Evolutionary conservation across 2,888 invertebrate species (phyloP).

Genomic region (Callosobruchus maculatus): DNA sequence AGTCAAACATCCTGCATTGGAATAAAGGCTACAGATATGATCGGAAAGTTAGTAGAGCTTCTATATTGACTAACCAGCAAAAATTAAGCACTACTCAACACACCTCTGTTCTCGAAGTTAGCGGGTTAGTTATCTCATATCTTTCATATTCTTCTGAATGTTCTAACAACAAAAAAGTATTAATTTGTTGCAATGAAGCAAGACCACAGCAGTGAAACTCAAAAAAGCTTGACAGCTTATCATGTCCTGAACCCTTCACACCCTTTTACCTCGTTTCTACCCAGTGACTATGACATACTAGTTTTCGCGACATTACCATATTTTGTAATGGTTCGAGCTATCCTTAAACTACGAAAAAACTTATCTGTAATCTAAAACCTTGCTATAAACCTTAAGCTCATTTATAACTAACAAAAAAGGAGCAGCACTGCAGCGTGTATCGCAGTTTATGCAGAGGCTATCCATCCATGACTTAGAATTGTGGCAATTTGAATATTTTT

Average conservation of each 20-base stretch:
- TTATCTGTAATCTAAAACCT: neutral
- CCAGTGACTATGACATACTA: neutral
- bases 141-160: too few relatives aligned
- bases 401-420: neutral
- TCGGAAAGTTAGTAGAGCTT: too few relatives aligned
- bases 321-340: neutral
- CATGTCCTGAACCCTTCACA: neutral
- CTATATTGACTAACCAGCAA: too few relatives aligned
- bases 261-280: neutral
- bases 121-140: too few relatives aligned
- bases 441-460: neutral
- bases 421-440: neutral
- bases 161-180: too few relatives aligned
- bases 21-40: too few relatives aligned
- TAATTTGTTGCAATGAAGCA: neutral
- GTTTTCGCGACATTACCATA: neutral
- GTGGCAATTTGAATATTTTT: neutral
- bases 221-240: neutral
- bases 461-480: neutral
- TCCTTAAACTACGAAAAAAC: neutral
- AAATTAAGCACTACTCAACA: too few relatives aligned
- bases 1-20: too few relatives aligned
- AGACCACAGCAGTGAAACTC: neutral
- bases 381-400: neutral
- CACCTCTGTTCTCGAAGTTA: too few relatives aligned